Evolutionary conservation across 2,797 vertebrate genomes (phyloP).

Genomic region (Pseudomugil tenellus): DNA sequence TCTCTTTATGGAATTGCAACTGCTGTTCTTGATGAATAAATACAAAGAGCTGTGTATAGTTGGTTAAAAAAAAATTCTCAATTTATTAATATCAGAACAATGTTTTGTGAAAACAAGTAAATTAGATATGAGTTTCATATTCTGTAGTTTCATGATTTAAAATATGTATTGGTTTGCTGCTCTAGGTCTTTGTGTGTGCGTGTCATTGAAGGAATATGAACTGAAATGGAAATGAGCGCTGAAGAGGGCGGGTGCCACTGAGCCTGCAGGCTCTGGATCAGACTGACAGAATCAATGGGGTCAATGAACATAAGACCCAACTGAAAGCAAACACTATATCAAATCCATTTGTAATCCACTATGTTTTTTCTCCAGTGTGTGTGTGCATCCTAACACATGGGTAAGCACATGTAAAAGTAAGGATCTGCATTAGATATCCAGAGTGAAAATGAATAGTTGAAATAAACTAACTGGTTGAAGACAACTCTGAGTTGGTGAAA

Average conservation of each 20-base stretch:
- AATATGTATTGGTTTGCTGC: conserved; percentile 45
- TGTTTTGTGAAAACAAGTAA: conserved; percentile 27
- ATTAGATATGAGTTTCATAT: conserved; percentile 51
- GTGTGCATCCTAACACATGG: not conserved
- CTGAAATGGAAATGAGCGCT: not conserved
- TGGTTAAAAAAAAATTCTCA: conserved; percentile 59
- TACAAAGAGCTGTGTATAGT: conserved; percentile 13
- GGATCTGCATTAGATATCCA: conserved; percentile 8
- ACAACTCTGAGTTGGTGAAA: conserved; percentile 6
- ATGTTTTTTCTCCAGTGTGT: conserved; percentile 23
- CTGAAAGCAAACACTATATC: conserved; percentile 63
- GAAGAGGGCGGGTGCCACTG: not conserved
- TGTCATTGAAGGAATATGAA: conserved; percentile 18
- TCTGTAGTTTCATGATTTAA: conserved; percentile 36
- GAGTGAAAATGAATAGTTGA: conserved; percentile 7
- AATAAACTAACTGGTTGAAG: not conserved
- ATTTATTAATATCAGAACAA: conserved; percentile 49
- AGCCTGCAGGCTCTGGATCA: conserved; percentile 51
- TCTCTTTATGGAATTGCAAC: conserved; percentile 34
- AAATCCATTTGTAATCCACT: conserved; percentile 66
- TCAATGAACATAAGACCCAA: conserved; percentile 64
- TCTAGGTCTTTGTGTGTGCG: conserved; percentile 5
- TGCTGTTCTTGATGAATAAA: conserved; percentile 49
- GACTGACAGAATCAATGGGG: conserved; percentile 68
- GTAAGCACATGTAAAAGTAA: not conserved